Evolutionary conservation across 2,113 vertebrate species (phyloP).

Genomic region (Irena cyanogastra): DNA sequence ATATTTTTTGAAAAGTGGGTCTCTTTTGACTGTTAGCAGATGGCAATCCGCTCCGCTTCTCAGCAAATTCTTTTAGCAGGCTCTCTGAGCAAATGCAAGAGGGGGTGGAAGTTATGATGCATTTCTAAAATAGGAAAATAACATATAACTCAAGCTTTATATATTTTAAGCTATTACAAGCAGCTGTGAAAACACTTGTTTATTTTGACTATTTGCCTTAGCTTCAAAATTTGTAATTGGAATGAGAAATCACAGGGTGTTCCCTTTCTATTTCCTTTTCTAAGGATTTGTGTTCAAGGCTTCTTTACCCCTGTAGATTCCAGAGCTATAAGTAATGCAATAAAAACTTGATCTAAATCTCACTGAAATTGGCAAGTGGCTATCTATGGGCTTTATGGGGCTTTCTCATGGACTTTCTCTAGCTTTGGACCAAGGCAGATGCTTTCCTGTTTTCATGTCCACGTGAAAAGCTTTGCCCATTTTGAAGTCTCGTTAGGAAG

Average conservation of each 20-base stretch:
- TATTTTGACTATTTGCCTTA: constrained; percentile 55
- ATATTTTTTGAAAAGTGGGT: not conserved
- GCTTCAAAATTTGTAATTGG: constrained; percentile 23
- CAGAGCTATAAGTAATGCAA: constrained; percentile 36
- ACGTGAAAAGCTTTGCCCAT: not conserved
- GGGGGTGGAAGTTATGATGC: constrained; percentile 56
- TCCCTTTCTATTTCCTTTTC: constrained; percentile 16
- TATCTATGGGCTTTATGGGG: not conserved
- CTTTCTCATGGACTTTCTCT: not conserved
- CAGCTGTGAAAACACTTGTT: constrained; percentile 62
- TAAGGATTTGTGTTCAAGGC: not conserved
- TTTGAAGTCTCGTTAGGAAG: not conserved
- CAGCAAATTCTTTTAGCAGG: constrained; percentile 20
- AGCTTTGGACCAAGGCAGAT: not conserved
- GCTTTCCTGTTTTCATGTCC: not conserved
- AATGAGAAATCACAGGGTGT: constrained; percentile 41
- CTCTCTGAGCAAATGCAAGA: not conserved
- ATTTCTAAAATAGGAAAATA: constrained; percentile 36
- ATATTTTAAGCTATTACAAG: constrained; percentile 33
- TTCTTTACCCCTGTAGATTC: constrained; percentile 46
- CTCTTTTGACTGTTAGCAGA: not conserved
- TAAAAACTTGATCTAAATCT: constrained; percentile 1
- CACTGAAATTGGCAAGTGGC: not conserved
- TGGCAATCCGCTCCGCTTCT: not conserved
- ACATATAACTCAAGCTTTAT: constrained; percentile 22